These are phyloP conservation scores for Brachirus orientalis DNA, from an alignment of 2,113 vertebrate species.

Conservation along the genomic window DNA sequence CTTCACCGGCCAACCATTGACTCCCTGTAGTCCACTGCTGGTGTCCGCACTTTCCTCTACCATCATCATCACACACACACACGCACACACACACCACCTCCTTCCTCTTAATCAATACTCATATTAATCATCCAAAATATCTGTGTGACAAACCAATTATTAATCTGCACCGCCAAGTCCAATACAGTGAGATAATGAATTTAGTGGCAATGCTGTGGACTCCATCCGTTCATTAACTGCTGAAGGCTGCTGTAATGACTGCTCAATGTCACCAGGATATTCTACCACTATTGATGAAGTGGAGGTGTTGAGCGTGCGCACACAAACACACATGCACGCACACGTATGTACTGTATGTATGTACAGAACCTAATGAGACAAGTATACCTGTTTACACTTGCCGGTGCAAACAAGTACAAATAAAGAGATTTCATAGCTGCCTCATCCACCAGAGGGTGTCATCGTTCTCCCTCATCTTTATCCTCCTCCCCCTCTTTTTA, in stretches of 20 bases:
- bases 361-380: too few species aligned
- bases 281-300: constrained; percentile 77
- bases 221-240: constrained; percentile 88
- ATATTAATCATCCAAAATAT: constrained; percentile 86
- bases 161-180: constrained; percentile 85
- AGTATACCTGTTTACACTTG: too few species aligned
- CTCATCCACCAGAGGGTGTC: constrained; percentile 50
- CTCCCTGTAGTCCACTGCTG: constrained; percentile 74
- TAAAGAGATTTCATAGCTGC: not conserved
- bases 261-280: constrained; percentile 84
- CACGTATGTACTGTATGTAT: not conserved
- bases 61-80: constrained; percentile 39
- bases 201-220: constrained; percentile 84
- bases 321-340: constrained; percentile 30
- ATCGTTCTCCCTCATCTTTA: not conserved
- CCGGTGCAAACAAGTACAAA: too few species aligned
- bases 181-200: constrained; percentile 86
- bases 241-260: constrained; percentile 84
- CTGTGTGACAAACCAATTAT: constrained; percentile 86
- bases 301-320: not conserved
- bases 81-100: constrained; percentile 10
- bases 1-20: constrained; percentile 61
- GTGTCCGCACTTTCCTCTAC: constrained; percentile 66
- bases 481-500: constrained; percentile 19
- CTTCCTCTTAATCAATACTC: constrained; percentile 82